phyloP scores from a whole-genome alignment of 2,113 vertebrate species.

The Lutjanus erythropterus region DNA sequence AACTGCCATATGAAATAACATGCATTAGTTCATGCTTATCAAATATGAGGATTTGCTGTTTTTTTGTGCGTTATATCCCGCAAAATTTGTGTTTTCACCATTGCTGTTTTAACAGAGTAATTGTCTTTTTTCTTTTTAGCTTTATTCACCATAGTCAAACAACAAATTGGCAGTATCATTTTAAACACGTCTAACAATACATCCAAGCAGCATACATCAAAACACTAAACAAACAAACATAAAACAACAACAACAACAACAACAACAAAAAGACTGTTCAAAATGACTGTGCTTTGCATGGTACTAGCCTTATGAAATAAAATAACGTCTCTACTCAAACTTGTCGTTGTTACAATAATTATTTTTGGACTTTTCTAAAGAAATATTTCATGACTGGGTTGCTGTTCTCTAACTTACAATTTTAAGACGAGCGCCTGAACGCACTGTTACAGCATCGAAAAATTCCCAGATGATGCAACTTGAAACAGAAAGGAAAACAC shows the following conservation, averaged over 20 bases:
- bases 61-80: background rate
- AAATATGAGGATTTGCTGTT: background rate
- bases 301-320: background rate
- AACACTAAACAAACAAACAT: too few relatives aligned
- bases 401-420: background rate
- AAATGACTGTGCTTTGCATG: background rate
- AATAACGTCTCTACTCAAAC: background rate
- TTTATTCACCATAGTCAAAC: too few relatives aligned
- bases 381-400: background rate
- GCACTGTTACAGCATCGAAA: background rate
- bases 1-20: background rate
- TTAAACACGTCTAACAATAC: too few relatives aligned
- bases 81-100: background rate
- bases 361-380: background rate
- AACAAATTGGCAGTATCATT: too few relatives aligned
- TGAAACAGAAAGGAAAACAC: background rate
- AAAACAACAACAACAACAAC: too few relatives aligned
- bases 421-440: conserved; percentile 21
- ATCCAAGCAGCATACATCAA: too few relatives aligned
- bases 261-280: background rate
- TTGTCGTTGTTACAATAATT: background rate
- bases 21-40: background rate
- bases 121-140: too few relatives aligned
- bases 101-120: too few relatives aligned
- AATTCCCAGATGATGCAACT: conserved; percentile 26